These are phyloP conservation scores for Etheostoma spectabile DNA, from an alignment of 2,113 vertebrate species.

Conservation along the genomic window DNA sequence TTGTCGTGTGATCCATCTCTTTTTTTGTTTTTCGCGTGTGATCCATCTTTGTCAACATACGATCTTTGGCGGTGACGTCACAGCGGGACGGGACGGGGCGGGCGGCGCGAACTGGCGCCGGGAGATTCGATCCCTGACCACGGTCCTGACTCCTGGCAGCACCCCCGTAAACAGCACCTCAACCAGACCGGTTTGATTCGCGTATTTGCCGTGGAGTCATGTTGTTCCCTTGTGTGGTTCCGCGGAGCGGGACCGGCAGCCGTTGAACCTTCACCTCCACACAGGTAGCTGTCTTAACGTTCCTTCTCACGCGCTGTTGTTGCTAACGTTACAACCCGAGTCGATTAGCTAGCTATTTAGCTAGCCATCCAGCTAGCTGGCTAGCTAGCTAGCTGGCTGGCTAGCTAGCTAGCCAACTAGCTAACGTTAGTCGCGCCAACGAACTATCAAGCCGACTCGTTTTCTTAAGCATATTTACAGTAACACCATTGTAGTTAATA, in stretches of 20 bases:
- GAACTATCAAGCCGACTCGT: neutral
- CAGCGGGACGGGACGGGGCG: conserved; percentile 46
- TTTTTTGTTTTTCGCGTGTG: too few species aligned
- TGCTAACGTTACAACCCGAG: neutral
- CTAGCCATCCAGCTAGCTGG: neutral
- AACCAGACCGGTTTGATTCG: accelerated
- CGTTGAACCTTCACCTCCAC: conserved; percentile 23
- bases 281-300: conserved; percentile 23
- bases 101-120: conserved; percentile 51
- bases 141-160: neutral
- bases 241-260: neutral
- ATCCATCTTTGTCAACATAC: neutral
- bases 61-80: conserved; percentile 50
- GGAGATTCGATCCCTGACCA: conserved; percentile 72
- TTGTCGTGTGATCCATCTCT: too few species aligned
- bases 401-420: conserved; percentile 1
- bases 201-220: neutral
- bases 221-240: neutral
- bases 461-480: accelerated
- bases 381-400: too few species aligned
- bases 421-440: conserved; percentile 5
- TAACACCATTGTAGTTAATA: accelerated
- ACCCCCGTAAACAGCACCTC: accelerated
- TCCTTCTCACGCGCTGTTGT: neutral
- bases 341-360: conserved; percentile 10